Evolutionary conservation across 2,797 vertebrate genomes (phyloP).

Genomic region (Caiman crocodilus): DNA sequence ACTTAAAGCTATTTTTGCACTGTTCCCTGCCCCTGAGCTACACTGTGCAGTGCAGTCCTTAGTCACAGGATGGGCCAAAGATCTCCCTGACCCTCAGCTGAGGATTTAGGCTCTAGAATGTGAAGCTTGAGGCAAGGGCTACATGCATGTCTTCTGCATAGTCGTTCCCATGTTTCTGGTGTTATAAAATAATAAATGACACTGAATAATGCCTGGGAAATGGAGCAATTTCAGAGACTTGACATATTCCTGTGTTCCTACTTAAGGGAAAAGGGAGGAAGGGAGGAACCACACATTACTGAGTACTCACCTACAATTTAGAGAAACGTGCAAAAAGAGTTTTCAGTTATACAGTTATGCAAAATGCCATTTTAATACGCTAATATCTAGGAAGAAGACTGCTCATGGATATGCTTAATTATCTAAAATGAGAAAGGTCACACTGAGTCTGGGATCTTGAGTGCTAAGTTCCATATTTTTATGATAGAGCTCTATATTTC

Average conservation of each 20-base stretch:
- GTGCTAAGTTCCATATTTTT: background rate
- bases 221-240: background rate
- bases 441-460: background rate
- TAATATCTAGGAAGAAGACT: background rate
- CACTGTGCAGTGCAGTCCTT: background rate
- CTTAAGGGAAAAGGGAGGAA: too few relatives aligned
- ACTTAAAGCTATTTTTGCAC: background rate
- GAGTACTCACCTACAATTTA: background rate
- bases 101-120: background rate
- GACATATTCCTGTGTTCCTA: too few relatives aligned
- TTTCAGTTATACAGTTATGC: background rate
- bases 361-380: background rate
- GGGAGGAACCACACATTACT: background rate
- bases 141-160: background rate
- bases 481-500: background rate
- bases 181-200: background rate
- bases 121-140: background rate
- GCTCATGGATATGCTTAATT: slow-evolving; percentile 10
- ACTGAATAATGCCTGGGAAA: background rate
- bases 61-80: background rate
- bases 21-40: slow-evolving; percentile 22
- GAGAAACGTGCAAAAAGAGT: background rate
- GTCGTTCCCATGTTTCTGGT: background rate
- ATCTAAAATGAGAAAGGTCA: slow-evolving; percentile 5
- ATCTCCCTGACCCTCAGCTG: background rate